Conservation (phyloP, 2,888 invertebrate genomes). For the Volucella bombylans region DNA sequence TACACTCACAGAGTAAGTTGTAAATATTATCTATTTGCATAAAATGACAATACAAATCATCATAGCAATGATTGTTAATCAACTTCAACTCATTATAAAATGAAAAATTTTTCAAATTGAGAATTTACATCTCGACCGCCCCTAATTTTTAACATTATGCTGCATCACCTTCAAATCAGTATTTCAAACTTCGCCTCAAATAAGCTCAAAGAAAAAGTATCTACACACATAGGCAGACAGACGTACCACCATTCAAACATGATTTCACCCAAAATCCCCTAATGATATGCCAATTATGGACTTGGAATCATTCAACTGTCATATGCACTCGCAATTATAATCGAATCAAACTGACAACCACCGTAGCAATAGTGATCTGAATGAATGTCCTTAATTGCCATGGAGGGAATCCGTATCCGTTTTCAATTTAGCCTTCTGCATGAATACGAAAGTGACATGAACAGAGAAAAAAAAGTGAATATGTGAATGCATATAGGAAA, state of each 20-base stretch:
- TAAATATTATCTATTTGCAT: too few relatives aligned
- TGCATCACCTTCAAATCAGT: too few relatives aligned
- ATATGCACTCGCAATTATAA: slow-evolving; percentile 72
- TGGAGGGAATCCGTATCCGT: background rate
- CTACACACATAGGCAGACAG: too few relatives aligned
- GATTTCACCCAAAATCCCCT: slow-evolving; percentile 55
- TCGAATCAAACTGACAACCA: slow-evolving; percentile 65
- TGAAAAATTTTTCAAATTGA: too few relatives aligned
- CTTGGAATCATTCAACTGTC: slow-evolving; percentile 71
- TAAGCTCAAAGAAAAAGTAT: too few relatives aligned
- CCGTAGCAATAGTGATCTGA: slow-evolving; percentile 51
- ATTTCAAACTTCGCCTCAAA: too few relatives aligned
- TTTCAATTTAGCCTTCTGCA: background rate
- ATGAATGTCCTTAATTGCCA: slow-evolving; percentile 70
- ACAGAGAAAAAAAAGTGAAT: background rate
- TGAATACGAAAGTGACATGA: background rate
- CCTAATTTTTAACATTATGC: too few relatives aligned
- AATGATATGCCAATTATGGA: slow-evolving; percentile 73
- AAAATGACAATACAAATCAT: too few relatives aligned
- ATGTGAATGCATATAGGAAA: background rate
- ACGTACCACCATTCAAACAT: slow-evolving; percentile 26
- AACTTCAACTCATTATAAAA: too few relatives aligned
- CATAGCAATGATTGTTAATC: too few relatives aligned
- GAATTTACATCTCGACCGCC: too few relatives aligned
- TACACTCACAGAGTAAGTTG: too few relatives aligned